Conservation (phyloP, 2,113 vertebrate species). For the Anoplopoma fimbria region DNA sequence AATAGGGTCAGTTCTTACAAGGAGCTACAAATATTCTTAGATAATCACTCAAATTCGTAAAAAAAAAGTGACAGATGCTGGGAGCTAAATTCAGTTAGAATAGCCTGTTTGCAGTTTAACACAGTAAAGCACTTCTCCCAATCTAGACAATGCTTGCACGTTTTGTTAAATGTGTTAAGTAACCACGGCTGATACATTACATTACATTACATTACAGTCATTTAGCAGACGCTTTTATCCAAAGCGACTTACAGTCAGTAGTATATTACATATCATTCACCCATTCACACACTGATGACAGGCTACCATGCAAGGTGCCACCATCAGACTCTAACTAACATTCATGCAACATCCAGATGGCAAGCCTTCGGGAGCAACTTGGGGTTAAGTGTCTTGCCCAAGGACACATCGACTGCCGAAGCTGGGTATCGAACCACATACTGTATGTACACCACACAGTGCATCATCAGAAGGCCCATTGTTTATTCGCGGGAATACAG, state of each 20-base stretch:
- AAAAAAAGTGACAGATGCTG: conserved; percentile 41
- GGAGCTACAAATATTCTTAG: conserved; percentile 40
- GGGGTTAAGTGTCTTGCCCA: no score
- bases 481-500: conserved; percentile 54
- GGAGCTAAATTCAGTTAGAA: conserved; percentile 61
- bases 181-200: conserved; percentile 12
- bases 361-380: no score
- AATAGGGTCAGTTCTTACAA: conserved; percentile 47
- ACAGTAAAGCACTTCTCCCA: conserved; percentile 47
- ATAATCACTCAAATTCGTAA: conserved; percentile 37
- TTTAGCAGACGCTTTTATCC: no score
- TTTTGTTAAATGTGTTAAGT: conserved; percentile 50
- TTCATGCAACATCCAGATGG: no score
- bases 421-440: no score
- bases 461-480: conserved; percentile 50
- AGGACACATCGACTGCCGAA: no score
- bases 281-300: no score
- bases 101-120: conserved; percentile 44
- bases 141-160: conserved; percentile 34
- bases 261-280: no score
- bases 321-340: no score
- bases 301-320: no score
- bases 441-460: conserved; percentile 21
- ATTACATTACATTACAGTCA: no score
- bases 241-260: no score